These are phyloP conservation scores for Gavialis gangeticus DNA, from an alignment of 2,113 vertebrate species.

Conservation along the genomic window DNA sequence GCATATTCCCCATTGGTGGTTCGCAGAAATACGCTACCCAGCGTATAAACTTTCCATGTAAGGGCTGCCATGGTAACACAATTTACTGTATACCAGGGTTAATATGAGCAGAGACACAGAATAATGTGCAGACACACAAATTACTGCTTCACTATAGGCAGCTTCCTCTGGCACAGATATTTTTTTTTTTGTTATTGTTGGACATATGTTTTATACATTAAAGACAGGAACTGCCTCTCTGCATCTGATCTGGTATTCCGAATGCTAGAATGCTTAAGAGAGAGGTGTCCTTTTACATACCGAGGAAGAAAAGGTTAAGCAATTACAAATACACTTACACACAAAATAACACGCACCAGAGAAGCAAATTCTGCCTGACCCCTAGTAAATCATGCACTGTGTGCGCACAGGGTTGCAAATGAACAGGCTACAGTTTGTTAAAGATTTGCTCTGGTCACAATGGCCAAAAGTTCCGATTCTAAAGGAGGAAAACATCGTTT, in stretches of 20 bases:
- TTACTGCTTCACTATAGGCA: constrained; percentile 58
- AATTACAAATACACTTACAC: constrained; percentile 8
- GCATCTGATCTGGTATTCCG: constrained; percentile 18
- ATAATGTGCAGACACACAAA: constrained; percentile 72
- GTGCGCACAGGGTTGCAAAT: neutral
- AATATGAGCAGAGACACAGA: constrained; percentile 73
- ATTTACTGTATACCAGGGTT: constrained; percentile 74
- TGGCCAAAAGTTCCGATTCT: constrained; percentile 11
- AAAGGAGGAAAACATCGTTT: constrained; percentile 62
- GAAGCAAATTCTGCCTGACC: constrained; percentile 12
- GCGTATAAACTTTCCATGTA: constrained; percentile 50
- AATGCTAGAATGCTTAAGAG: constrained; percentile 15
- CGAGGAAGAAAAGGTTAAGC: constrained; percentile 30
- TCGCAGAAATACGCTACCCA: constrained; percentile 56
- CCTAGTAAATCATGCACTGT: neutral
- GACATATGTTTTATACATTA: constrained; percentile 68
- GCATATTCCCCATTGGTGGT: constrained; percentile 41
- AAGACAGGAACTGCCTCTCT: constrained; percentile 22
- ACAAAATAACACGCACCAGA: constrained; percentile 1
- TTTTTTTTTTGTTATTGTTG: constrained; percentile 56
- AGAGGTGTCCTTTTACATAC: constrained; percentile 11
- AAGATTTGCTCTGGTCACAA: neutral
- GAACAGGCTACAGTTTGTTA: constrained; percentile 13
- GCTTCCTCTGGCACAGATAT: constrained; percentile 62
- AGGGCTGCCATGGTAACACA: constrained; percentile 69